Percentiles rank a stretch among this genome's conserved stretches.
Conservation (phyloP, 2,113 vertebrate genomes). For the Isichthys henryi region DNA sequence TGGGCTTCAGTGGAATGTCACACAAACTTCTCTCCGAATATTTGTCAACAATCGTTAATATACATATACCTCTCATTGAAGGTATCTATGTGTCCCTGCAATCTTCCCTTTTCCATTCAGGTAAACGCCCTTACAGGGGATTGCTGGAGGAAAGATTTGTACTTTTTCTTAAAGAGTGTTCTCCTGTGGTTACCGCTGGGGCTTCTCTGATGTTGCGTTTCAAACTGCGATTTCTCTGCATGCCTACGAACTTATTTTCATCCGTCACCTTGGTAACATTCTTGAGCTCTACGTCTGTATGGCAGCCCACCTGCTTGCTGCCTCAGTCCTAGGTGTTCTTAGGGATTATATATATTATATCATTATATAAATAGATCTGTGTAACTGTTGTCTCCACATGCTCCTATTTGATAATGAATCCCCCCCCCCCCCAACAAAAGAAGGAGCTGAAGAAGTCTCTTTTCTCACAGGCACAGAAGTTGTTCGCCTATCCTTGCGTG, state of each 20-base stretch:
- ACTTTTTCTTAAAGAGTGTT: not conserved
- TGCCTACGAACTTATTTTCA: constrained; percentile 10
- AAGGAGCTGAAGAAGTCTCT: not conserved
- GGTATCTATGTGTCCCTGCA: not conserved
- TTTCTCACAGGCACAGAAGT: not conserved
- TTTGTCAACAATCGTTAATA: not conserved
- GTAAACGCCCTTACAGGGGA: not conserved
- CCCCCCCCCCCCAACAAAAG: not conserved
- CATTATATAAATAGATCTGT: constrained; percentile 21
- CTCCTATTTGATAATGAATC: constrained; percentile 25
- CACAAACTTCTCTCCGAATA: not conserved
- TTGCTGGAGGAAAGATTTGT: not conserved
- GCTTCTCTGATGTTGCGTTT: not conserved
- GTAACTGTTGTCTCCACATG: not conserved
- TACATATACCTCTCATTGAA: not conserved
- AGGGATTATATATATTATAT: constrained; percentile 4
- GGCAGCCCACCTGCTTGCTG: constrained; percentile 18
- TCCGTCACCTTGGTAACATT: constrained; percentile 13
- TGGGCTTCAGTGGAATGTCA: not conserved
- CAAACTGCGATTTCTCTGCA: not conserved
- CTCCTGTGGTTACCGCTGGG: not conserved
- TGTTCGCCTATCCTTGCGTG: not conserved
- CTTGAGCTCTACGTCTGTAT: constrained; percentile 18
- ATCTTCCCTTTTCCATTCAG: not conserved
- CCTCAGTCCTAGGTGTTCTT: not conserved